A percentile compares a stretch with the other conserved stretches of the same genome.
These are phyloP conservation scores for Glossosoma conforme DNA, from an alignment of 1,140 invertebrate species.

Conservation along the genomic window DNA sequence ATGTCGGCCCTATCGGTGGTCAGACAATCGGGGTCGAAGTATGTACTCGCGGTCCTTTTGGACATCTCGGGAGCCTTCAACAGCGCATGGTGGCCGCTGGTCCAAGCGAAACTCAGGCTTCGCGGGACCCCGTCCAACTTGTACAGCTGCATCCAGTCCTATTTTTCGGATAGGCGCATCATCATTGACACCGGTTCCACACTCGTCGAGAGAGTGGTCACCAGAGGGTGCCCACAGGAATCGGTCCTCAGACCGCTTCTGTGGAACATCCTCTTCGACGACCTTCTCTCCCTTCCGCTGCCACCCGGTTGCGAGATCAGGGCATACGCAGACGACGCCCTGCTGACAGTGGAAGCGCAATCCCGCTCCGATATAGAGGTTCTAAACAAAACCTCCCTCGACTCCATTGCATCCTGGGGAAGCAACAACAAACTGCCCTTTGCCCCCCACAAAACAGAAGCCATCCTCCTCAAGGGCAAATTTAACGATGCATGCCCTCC, in stretches of 20 bases:
- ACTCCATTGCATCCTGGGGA: background rate
- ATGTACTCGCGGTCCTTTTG: no score
- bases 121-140: no score
- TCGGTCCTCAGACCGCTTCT: conserved; percentile 34
- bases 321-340: no score
- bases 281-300: conserved; percentile 22
- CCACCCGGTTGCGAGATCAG: conserved; percentile 5
- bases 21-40: no score
- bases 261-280: conserved; percentile 35
- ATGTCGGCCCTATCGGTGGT: no score
- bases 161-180: background rate
- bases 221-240: conserved; percentile 28
- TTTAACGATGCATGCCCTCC: no score
- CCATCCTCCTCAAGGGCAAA: no score
- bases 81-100: no score
- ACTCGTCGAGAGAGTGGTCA: background rate
- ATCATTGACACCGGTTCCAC: background rate
- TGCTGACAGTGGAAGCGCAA: background rate
- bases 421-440: background rate
- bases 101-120: no score
- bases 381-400: background rate
- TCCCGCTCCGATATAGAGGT: background rate
- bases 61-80: no score
- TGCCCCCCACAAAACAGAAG: no score
- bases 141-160: no score